Conservation (phyloP, 2,113 vertebrate species). For the Leucosticte australis region DNA sequence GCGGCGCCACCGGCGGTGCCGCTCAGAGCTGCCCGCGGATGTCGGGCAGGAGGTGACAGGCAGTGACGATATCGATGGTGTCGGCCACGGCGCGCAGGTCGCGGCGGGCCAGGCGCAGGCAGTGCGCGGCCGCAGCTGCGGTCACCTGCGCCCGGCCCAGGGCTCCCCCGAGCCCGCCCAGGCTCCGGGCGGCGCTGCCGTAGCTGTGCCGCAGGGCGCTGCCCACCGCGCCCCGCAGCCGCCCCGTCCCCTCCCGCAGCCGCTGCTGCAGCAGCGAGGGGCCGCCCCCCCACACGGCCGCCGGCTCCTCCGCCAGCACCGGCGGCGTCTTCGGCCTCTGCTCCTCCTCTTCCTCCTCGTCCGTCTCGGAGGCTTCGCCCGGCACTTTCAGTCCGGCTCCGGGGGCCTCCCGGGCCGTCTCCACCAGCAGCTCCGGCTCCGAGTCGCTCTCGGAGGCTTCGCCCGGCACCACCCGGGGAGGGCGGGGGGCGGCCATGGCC, state of each 20-base stretch:
- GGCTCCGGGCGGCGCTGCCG: neutral
- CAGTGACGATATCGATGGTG: neutral
- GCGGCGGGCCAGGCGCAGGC: neutral
- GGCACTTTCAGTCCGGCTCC: neutral
- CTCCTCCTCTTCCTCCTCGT: neutral
- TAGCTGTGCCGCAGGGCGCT: neutral
- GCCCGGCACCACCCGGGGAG: neutral
- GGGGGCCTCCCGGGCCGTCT: neutral
- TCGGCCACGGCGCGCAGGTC: neutral
- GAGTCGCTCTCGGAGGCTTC: neutral
- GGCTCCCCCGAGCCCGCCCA: neutral
- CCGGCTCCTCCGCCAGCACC: neutral
- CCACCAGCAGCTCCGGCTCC: neutral
- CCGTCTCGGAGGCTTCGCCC: neutral
- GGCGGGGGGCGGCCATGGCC: neutral
- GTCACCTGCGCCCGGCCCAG: neutral
- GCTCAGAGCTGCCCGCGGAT: neutral
- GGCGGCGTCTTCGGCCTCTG: neutral
- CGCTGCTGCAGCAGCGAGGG: constrained; percentile 1
- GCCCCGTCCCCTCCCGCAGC: neutral
- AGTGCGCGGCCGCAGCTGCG: neutral
- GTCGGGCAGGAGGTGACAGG: constrained; percentile 6
- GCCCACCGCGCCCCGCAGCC: neutral
- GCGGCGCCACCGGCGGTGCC: neutral
- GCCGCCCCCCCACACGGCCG: neutral